Percentiles rank a stretch among this genome's conserved stretches.
These are phyloP conservation scores for Octonoba sinensis DNA, from an alignment of 2,888 invertebrate species.

Conservation along the genomic window DNA sequence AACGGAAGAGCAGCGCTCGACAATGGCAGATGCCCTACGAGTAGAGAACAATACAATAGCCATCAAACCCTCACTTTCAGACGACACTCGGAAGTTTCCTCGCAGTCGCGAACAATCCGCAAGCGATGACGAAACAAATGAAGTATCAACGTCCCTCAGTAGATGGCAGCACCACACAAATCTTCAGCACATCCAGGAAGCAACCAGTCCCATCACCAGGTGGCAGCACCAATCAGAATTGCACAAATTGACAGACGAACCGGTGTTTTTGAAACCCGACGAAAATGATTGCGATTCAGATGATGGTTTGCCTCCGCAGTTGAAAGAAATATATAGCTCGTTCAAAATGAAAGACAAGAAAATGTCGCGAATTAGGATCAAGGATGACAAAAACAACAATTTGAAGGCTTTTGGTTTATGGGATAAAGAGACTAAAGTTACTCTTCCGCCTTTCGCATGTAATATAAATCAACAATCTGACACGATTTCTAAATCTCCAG, in stretches of 20 bases:
- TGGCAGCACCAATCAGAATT: conserved; percentile 56
- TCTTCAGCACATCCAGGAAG: conserved; percentile 52
- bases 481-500: not conserved
- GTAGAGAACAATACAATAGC: not conserved
- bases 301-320: conserved; percentile 39
- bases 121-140: conserved; percentile 41
- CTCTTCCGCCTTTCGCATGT: conserved; percentile 39
- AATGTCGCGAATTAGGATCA: conserved; percentile 44
- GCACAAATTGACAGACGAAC: not conserved
- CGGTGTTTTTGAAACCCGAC: conserved; percentile 8
- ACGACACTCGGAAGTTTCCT: conserved; percentile 22
- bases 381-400: conserved; percentile 52
- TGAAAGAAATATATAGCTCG: conserved; percentile 51
- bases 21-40: conserved; percentile 40
- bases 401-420: conserved; percentile 56
- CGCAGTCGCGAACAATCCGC: conserved; percentile 20
- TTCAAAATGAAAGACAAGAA: conserved; percentile 55
- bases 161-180: conserved; percentile 61
- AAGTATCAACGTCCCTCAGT: conserved; percentile 48
- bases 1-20: conserved; percentile 47
- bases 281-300: conserved; percentile 27
- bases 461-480: not conserved
- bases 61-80: conserved; percentile 28
- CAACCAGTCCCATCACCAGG: conserved; percentile 50
- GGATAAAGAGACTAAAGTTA: conserved; percentile 61